Evolutionary conservation across 2,113 vertebrate species (phyloP).

Genomic region (Oncorhynchus nerka): DNA sequence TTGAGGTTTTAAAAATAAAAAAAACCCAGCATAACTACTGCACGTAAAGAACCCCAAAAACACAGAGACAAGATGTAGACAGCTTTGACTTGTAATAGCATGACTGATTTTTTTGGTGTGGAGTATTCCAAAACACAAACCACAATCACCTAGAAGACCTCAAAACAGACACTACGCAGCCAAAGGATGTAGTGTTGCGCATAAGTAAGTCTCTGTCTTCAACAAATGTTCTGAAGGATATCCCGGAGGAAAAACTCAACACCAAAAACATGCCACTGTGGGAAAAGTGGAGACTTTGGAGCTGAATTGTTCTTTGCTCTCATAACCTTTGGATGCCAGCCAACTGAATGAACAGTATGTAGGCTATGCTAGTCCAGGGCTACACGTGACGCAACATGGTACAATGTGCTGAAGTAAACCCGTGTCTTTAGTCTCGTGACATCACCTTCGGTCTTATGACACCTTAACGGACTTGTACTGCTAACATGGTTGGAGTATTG

Average conservation of each 20-base stretch:
- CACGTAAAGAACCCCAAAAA: too few relatives aligned
- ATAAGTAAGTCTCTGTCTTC: not conserved
- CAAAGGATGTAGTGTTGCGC: not conserved
- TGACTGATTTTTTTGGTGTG: not conserved
- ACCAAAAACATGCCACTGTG: not conserved
- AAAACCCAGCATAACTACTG: too few relatives aligned
- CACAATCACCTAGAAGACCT: not conserved
- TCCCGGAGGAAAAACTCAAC: not conserved
- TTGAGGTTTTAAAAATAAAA: too few relatives aligned
- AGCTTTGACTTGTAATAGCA: too few relatives aligned
- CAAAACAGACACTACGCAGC: not conserved
- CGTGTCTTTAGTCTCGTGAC: not conserved
- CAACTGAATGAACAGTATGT: not conserved
- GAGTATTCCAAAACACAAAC: not conserved
- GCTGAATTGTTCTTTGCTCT: not conserved
- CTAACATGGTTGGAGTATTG: not conserved
- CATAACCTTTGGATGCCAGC: not conserved
- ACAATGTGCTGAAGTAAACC: slow-evolving; percentile 1
- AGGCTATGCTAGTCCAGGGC: too few relatives aligned
- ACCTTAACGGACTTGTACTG: not conserved
- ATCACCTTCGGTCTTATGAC: not conserved
- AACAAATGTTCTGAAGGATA: not conserved
- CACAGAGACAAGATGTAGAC: too few relatives aligned
- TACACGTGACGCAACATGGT: not conserved
- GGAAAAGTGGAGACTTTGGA: not conserved